These are phyloP conservation scores for Sympetrum striolatum DNA, from an alignment of 2,888 invertebrate species.

Conservation along the genomic window DNA sequence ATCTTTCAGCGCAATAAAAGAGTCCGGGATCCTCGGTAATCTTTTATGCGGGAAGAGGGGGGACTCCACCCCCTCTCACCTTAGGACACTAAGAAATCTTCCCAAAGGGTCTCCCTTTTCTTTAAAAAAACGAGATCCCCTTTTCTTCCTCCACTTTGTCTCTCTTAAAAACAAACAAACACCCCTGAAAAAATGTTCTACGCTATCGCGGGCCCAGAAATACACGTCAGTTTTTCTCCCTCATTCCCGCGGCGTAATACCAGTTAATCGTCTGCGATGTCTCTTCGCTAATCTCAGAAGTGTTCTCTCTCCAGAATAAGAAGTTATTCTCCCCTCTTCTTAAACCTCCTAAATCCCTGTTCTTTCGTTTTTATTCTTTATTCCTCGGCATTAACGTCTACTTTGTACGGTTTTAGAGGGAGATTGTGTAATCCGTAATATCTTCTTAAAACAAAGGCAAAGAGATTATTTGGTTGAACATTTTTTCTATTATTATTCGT, in stretches of 20 bases:
- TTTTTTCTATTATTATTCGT: no score
- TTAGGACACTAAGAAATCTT: neutral
- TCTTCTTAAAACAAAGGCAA: no score
- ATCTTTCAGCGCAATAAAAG: constrained; percentile 22
- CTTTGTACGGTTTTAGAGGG: no score
- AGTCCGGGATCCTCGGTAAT: neutral
- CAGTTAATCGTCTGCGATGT: constrained; percentile 40
- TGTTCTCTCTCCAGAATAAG: constrained; percentile 29
- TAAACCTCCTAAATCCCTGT: constrained; percentile 1
- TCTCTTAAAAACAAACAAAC: neutral
- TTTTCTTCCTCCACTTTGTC: neutral
- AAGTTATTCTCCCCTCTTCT: neutral
- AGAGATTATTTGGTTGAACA: no score
- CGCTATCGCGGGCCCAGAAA: neutral
- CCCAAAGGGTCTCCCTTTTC: neutral
- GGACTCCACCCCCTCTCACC: neutral
- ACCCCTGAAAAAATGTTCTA: neutral
- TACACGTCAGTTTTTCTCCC: neutral
- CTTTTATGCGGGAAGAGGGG: constrained; percentile 13
- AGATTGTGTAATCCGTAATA: no score
- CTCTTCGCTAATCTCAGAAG: constrained; percentile 32
- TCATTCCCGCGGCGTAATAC: constrained; percentile 24
- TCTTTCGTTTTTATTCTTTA: neutral
- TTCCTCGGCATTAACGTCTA: neutral
- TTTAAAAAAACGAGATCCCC: no score